Percentiles rank a stretch among this genome's conserved stretches.
Evolutionary conservation across 2,113 vertebrate species (phyloP).

Genomic region (Nothocercus julius): DNA sequence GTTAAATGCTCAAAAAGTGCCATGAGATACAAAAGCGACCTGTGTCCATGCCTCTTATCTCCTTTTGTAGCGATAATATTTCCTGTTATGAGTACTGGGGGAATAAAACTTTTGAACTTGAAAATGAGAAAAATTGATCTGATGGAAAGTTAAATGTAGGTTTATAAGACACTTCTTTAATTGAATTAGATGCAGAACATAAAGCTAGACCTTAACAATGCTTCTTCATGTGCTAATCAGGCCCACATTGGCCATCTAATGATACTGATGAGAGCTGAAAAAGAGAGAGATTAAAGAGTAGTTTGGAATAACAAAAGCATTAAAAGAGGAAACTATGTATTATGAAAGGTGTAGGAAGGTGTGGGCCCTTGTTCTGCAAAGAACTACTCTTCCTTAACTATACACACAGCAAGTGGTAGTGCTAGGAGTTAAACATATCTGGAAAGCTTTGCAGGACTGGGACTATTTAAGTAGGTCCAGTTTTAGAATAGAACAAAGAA

Average conservation of each 20-base stretch:
- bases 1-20: neutral
- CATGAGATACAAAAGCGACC: neutral
- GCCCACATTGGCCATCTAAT: neutral
- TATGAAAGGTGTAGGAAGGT: neutral
- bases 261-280: neutral
- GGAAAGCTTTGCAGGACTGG: neutral
- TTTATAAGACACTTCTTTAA: neutral
- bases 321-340: neutral
- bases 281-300: constrained; percentile 7
- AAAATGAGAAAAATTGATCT: constrained; percentile 28
- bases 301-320: neutral
- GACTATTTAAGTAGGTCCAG: neutral
- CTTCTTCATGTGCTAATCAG: constrained; percentile 28
- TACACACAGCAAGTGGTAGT: neutral
- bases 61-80: neutral
- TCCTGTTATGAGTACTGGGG: neutral
- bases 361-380: neutral
- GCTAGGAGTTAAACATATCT: neutral
- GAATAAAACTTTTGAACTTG: constrained; percentile 10
- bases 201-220: constrained; percentile 24
- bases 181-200: constrained; percentile 37
- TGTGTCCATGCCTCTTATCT: neutral
- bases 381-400: neutral
- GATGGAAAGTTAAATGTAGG: constrained; percentile 11
- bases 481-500: neutral